Conservation (phyloP, 2,113 vertebrate species). For the Syngnathus scovelli region DNA sequence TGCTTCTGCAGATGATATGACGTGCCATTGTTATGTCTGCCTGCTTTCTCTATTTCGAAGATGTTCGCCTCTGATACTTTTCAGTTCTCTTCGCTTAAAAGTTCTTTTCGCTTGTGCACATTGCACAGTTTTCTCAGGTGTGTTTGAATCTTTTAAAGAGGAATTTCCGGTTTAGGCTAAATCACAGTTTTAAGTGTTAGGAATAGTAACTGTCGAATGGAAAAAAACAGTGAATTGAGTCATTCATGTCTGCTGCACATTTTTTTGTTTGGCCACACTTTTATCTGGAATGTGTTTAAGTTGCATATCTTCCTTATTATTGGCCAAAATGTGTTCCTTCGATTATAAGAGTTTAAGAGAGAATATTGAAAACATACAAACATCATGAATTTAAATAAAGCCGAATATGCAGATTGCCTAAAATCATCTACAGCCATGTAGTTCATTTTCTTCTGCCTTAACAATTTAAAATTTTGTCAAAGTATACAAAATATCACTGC, state of each 20-base stretch:
- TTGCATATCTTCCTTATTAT: neutral
- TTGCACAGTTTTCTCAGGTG: neutral
- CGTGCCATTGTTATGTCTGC: conserved; percentile 29
- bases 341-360: no score
- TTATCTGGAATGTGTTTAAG: neutral
- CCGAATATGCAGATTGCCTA: no score
- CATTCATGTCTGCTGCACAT: neutral
- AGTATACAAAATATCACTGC: no score
- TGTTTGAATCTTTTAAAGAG: neutral
- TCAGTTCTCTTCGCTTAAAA: neutral
- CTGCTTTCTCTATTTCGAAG: conserved; percentile 27
- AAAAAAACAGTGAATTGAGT: neutral
- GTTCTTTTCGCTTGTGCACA: neutral
- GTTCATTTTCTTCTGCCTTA: no score
- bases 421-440: no score
- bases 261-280: neutral
- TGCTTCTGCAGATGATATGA: conserved; percentile 17
- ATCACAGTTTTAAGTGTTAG: neutral
- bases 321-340: neutral
- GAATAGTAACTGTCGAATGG: neutral
- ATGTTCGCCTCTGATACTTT: conserved; percentile 31
- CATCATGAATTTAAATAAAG: no score
- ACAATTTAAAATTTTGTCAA: no score
- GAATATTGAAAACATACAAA: no score
- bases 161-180: neutral